Evolutionary conservation across 1,140 invertebrate genomes (phyloP).

Genomic region (Pachypeltis micranthus): DNA sequence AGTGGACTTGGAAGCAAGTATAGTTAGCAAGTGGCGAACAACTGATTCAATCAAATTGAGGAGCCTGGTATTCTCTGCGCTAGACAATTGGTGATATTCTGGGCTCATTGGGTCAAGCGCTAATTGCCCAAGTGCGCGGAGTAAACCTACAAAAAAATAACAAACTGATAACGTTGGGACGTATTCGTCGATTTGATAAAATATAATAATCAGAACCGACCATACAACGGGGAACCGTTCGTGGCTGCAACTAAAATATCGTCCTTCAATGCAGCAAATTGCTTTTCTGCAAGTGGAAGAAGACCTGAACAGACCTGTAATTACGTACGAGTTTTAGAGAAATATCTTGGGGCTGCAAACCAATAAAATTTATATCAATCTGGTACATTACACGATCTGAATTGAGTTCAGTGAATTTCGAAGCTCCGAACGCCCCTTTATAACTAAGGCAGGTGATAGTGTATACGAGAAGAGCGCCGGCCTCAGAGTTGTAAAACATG

Average conservation of each 20-base stretch:
- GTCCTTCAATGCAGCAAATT: conserved; percentile 31
- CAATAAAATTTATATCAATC: too few relatives aligned
- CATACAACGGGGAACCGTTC: conserved; percentile 28
- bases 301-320: conserved; percentile 20
- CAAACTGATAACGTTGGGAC: too few relatives aligned
- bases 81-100: conserved; percentile 20
- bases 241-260: conserved; percentile 36
- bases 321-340: background rate
- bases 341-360: background rate
- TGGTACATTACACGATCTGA: conserved; percentile 3
- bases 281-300: conserved; percentile 28
- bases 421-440: background rate
- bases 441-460: background rate
- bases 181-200: background rate
- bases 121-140: conserved; percentile 31
- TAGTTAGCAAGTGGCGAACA: conserved; percentile 33
- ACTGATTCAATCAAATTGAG: conserved; percentile 34
- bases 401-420: conserved; percentile 5
- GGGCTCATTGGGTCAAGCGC: conserved; percentile 25
- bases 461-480: conserved; percentile 38
- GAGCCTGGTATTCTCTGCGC: conserved; percentile 26
- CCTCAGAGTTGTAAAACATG: conserved; percentile 42
- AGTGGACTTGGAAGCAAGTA: conserved; percentile 32
- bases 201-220: background rate
- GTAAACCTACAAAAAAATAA: conserved; percentile 26